Base-by-base conservation (phyloP, 2,888 invertebrate species). In the Limnephilus auricula region DNA sequence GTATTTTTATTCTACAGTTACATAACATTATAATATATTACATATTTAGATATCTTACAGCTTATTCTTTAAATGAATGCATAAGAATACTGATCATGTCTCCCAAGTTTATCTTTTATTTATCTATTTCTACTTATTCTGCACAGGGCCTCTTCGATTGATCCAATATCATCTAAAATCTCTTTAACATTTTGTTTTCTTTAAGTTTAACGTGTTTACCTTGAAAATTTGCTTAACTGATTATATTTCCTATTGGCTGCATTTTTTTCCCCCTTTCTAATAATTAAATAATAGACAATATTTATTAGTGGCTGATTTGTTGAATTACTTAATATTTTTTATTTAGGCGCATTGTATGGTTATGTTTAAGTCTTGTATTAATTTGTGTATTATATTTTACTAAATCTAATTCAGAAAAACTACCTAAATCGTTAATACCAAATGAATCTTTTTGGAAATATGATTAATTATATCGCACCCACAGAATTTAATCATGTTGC, bases 1-100 rank as follows among this genome's bases (percentile, higher is more conserved):
- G 96, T 96, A 88, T 40, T 30, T 84, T 37, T 0, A n/a, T 85
- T 45, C 45, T 40, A 15, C 30, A 15, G n/a, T 45, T 85, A 30
- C n/a, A 45, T 45, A 85, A 45, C n/a, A 85, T 85, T 79, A 34
- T 34, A 85, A 85, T 79, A 5, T 50, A 31, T 30, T 86, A n/a
- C 31, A 37, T 31, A 31, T 45, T 65, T 50, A 30, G 45, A 86
- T 86, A 45, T 83, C 12, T 83, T 86, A 32, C 65, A 65, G 65
- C 65, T 65, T 65, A 9, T 65, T 65, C 25, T 65, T 25, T 65
- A 25, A 65, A 65, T 65, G 65, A 65, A 65, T 65, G 65, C 65
- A 25, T n/a, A 65, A 65, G 65, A 65, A 10, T 65, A 65, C 65
- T 65, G 25, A 65, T 65, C 25, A 9, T 65, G 65, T 65, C n/a